Conservation (phyloP, 2,888 invertebrate genomes). For the Nycteola revayana region DNA sequence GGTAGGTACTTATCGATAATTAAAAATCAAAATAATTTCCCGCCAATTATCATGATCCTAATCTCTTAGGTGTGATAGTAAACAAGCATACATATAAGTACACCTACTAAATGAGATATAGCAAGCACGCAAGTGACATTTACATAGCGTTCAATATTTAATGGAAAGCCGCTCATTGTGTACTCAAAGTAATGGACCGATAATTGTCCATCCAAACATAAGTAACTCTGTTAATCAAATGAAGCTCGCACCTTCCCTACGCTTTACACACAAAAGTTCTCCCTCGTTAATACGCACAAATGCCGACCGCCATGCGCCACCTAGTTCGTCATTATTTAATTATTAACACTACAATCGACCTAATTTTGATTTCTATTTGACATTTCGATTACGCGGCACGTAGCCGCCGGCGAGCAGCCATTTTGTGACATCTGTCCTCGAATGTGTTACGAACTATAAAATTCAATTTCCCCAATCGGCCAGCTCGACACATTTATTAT, state of each 20-base stretch:
- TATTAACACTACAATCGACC: slow-evolving; percentile 81
- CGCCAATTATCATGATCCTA: too few relatives aligned
- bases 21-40: too few relatives aligned
- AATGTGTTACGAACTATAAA: slow-evolving; percentile 80
- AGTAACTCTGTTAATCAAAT: slow-evolving; percentile 79
- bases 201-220: slow-evolving; percentile 78
- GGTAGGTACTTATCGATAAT: too few relatives aligned
- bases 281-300: slow-evolving; percentile 55
- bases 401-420: slow-evolving; percentile 69
- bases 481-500: slow-evolving; percentile 79
- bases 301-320: slow-evolving; percentile 39
- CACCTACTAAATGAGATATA: too few relatives aligned
- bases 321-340: slow-evolving; percentile 73
- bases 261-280: slow-evolving; percentile 38
- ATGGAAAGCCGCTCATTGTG: slow-evolving; percentile 64
- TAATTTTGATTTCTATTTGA: slow-evolving; percentile 82
- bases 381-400: slow-evolving; percentile 73
- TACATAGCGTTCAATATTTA: slow-evolving; percentile 66
- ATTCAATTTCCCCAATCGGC: slow-evolving; percentile 82
- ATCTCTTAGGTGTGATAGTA: too few relatives aligned
- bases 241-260: slow-evolving; percentile 66
- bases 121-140: background rate
- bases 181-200: slow-evolving; percentile 75
- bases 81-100: too few relatives aligned
- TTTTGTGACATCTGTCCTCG: slow-evolving; percentile 81